phyloP scores from a whole-genome alignment of 2,888 invertebrate species.

The Nebria brevicollis region DNA sequence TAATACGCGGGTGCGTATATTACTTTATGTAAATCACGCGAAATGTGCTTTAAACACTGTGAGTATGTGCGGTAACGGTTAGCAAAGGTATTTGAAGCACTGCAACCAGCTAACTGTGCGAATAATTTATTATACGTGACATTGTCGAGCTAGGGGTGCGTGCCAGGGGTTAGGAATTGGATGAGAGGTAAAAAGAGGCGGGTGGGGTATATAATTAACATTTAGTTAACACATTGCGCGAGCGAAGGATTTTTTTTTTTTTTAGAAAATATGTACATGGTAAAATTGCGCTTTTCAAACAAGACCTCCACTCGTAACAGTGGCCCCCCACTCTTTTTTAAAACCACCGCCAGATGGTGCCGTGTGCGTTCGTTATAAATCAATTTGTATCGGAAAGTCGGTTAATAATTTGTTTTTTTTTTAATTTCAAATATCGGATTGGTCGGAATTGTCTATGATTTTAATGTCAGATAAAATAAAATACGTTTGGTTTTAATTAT shows the following conservation, averaged over 20 bases:
- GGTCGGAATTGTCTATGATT: too few relatives aligned
- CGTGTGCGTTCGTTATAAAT: neutral
- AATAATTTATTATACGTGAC: constrained; percentile 1
- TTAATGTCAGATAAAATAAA: too few relatives aligned
- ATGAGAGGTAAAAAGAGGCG: neutral
- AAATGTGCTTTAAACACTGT: neutral
- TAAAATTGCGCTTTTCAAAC: neutral
- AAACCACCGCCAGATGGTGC: neutral
- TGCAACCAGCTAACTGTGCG: neutral
- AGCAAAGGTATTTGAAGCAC: neutral
- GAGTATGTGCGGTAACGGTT: neutral
- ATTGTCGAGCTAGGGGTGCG: neutral
- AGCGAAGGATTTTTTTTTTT: neutral
- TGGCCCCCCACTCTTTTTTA: neutral
- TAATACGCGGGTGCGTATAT: neutral
- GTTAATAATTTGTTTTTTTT: neutral
- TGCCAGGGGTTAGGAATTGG: neutral
- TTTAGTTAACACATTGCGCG: neutral
- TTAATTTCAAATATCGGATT: neutral
- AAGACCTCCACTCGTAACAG: neutral
- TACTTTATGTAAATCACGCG: neutral
- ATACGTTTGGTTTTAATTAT: too few relatives aligned
- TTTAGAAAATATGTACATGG: neutral
- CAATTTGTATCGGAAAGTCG: neutral
- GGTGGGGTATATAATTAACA: neutral